Evolutionary conservation across 2,797 vertebrate species (phyloP).

Genomic region (Crax fasciolata): DNA sequence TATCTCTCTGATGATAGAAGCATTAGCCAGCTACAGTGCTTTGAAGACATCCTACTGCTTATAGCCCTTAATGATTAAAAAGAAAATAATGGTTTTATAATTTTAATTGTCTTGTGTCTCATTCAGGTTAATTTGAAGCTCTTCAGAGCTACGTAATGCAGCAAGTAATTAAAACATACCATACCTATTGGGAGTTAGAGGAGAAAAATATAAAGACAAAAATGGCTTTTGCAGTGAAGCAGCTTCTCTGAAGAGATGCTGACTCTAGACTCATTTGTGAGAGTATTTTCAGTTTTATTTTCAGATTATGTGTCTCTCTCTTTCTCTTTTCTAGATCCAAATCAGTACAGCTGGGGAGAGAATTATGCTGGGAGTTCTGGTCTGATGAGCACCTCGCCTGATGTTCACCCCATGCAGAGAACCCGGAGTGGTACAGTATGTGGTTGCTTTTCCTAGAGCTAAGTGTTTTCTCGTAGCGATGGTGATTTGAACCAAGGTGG

Average conservation of each 20-base stretch:
- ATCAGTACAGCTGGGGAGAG: constrained; percentile 99
- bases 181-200: not conserved
- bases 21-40: not conserved
- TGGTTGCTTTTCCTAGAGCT: constrained; percentile 59
- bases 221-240: constrained; percentile 13
- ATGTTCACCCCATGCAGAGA: constrained; percentile 92
- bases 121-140: constrained; percentile 4
- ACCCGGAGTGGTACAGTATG: constrained; percentile 95
- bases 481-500: not conserved
- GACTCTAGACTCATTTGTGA: not conserved
- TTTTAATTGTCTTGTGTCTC: not conserved
- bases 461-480: not conserved
- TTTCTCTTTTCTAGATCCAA: constrained; percentile 88
- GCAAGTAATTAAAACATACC: not conserved
- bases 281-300: constrained; percentile 48
- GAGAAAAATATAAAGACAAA: not conserved
- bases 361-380: constrained; percentile 98
- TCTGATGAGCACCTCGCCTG: constrained; percentile 95
- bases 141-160: not conserved
- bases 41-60: not conserved
- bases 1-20: not conserved
- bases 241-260: constrained; percentile 35
- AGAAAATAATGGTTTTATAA: not conserved
- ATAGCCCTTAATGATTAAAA: not conserved
- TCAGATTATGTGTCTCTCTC: constrained; percentile 58